phyloP scores from a whole-genome alignment of 2,888 invertebrate genomes.

The Dioctria linearis region DNA sequence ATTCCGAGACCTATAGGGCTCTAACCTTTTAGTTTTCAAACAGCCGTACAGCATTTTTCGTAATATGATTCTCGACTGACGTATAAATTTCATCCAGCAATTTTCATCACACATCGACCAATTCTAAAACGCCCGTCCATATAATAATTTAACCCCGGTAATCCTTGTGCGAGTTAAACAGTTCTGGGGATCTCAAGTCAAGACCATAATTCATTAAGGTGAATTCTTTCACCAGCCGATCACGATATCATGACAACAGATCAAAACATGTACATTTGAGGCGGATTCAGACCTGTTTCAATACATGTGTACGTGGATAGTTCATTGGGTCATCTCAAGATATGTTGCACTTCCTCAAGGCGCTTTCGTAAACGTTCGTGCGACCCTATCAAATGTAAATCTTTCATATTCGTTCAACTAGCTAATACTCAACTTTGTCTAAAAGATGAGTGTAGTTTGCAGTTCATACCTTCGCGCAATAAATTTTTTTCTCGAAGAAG shows the following conservation, averaged over 20 bases:
- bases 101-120: background rate
- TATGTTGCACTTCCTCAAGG: conserved; percentile 49
- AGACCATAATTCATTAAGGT: conserved; percentile 43
- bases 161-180: background rate
- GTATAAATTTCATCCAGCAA: background rate
- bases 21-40: background rate
- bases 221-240: conserved; percentile 50
- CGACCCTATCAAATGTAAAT: conserved; percentile 53
- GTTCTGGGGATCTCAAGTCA: background rate
- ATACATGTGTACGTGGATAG: conserved; percentile 34
- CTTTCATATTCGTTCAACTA: conserved; percentile 27
- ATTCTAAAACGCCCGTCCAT: background rate
- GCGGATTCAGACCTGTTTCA: conserved; percentile 49
- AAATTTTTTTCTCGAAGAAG: background rate
- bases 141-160: background rate
- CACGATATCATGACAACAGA: conserved; percentile 47
- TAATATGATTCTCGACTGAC: background rate
- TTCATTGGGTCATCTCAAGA: conserved; percentile 53
- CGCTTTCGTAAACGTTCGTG: conserved; percentile 47
- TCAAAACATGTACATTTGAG: conserved; percentile 45
- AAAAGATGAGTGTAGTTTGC: background rate
- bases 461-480: background rate
- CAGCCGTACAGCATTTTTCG: background rate
- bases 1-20: no score
- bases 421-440: background rate